Conservation (phyloP, 53 echinoderm and acorn worm genomes). For the Holothuria leucospilota region DNA sequence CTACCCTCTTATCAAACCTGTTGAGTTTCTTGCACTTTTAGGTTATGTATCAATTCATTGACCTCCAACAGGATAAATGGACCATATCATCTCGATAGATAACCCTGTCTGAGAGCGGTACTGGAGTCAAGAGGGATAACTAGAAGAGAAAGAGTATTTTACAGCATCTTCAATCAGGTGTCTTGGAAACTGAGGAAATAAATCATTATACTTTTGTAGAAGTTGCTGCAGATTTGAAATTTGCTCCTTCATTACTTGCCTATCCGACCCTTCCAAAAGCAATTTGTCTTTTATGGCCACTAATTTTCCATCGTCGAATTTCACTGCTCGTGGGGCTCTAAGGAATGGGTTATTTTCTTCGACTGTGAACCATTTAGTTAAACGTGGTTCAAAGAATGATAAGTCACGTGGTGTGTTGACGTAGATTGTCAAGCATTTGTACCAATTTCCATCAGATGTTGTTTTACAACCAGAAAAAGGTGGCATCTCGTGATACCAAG, state of each 20-base stretch:
- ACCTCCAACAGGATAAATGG: too few relatives aligned
- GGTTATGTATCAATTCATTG: too few relatives aligned
- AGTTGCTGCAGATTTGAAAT: neutral
- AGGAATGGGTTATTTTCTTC: constrained; percentile 2
- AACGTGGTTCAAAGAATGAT: constrained; percentile 9
- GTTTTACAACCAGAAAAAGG: neutral
- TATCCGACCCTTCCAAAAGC: constrained; percentile 6
- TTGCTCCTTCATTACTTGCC: neutral
- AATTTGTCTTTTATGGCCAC: constrained; percentile 35
- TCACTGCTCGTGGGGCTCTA: constrained; percentile 16
- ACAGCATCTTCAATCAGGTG: neutral
- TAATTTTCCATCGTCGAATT: constrained; percentile 5
- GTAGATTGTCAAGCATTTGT: neutral
- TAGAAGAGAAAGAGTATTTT: neutral
- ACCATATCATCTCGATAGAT: too few relatives aligned
- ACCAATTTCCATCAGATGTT: constrained; percentile 26
- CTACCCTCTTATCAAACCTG: too few relatives aligned
- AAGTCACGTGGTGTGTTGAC: constrained; percentile 1
- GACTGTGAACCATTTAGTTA: constrained; percentile 23
- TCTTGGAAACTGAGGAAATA: constrained; percentile 20
- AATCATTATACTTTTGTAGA: neutral
- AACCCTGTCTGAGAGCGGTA: too few relatives aligned
- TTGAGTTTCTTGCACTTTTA: too few relatives aligned
- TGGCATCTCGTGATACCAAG: constrained; percentile 29
- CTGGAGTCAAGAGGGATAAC: too few relatives aligned